These are phyloP conservation scores for Uromys caudimaculatus DNA, from an alignment of 2,797 vertebrate species.

Conservation along the genomic window DNA sequence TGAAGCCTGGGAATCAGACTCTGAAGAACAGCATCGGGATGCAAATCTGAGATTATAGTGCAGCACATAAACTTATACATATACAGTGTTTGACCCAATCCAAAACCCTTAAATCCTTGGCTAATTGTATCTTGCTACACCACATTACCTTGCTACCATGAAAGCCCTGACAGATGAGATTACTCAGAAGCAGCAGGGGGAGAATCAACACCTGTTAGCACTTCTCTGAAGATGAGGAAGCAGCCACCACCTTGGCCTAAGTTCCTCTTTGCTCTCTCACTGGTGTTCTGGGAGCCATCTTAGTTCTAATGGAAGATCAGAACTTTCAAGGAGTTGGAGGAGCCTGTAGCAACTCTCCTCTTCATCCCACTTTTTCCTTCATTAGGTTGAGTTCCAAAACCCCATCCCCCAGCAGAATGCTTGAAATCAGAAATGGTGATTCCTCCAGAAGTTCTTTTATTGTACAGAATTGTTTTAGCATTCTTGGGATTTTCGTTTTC, in stretches of 20 bases:
- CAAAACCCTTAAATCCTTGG: background rate
- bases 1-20: background rate
- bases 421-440: background rate
- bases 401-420: background rate
- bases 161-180: background rate
- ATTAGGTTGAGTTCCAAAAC: background rate
- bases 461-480: background rate
- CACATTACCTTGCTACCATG: background rate
- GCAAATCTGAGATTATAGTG: background rate
- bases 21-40: too few species aligned
- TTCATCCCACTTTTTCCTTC: background rate
- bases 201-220: background rate
- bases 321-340: background rate
- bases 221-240: background rate
- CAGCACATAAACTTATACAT: background rate
- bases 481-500: too few species aligned
- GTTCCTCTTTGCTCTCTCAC: background rate
- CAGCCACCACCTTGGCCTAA: background rate
- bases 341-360: background rate
- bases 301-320: background rate
- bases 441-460: background rate
- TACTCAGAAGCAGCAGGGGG: background rate
- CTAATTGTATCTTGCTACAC: background rate
- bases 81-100: background rate
- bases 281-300: background rate